Conservation (phyloP, 2,797 vertebrate species). For the Trachurus trachurus region DNA sequence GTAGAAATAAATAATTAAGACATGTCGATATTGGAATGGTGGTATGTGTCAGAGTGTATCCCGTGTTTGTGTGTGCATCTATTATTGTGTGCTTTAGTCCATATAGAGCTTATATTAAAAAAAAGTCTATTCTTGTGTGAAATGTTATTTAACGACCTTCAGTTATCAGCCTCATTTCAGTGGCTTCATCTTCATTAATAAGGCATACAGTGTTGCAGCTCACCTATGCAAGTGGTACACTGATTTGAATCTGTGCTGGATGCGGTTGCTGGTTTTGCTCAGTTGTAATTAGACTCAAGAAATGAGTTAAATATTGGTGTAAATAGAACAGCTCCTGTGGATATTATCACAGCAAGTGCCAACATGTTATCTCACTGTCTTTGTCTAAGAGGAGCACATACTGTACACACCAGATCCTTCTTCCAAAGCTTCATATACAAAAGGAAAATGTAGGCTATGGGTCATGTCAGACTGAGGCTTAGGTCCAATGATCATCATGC, state of each 20-base stretch:
- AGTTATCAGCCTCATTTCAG: background rate
- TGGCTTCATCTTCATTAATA: background rate
- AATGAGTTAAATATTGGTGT: constrained; percentile 21
- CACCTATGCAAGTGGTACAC: background rate
- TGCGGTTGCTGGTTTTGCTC: background rate
- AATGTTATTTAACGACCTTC: background rate
- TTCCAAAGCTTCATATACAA: constrained; percentile 7
- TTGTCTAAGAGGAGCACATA: background rate
- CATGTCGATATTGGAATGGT: constrained; percentile 6
- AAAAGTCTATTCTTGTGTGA: background rate
- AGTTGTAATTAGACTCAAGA: constrained; percentile 18
- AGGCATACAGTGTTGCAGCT: background rate
- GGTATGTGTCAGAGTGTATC: background rate
- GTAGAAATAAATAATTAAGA: constrained; percentile 27
- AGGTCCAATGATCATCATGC: too few species aligned
- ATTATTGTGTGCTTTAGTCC: background rate
- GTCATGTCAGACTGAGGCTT: too few species aligned
- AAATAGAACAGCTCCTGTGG: constrained; percentile 20
- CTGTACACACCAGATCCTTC: too few species aligned
- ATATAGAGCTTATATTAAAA: constrained; percentile 2
- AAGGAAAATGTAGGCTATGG: too few species aligned
- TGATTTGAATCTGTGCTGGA: constrained; percentile 3
- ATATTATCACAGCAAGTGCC: constrained; percentile 34
- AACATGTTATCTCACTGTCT: background rate
- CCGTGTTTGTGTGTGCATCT: background rate